These are phyloP conservation scores for Lasioglossum oenotherae DNA, from an alignment of 2,888 invertebrate genomes.

Conservation along the genomic window DNA sequence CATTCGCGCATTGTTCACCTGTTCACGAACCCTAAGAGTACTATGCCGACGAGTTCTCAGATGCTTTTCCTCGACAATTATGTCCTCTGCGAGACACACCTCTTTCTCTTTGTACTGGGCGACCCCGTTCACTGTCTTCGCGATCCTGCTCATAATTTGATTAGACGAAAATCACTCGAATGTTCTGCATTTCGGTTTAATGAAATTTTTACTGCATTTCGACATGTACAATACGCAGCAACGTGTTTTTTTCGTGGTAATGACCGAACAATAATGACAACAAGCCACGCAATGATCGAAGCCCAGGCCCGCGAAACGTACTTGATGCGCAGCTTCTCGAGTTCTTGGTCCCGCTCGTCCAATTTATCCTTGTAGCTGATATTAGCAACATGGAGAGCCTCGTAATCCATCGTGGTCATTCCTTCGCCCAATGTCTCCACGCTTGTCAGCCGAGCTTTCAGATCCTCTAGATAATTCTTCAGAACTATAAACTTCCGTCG, in stretches of 20 bases:
- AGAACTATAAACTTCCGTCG: conserved; percentile 67
- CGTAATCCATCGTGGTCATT: conserved; percentile 74
- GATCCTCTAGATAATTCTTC: conserved; percentile 62
- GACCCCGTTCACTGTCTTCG: conserved; percentile 57
- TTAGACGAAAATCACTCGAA: not conserved
- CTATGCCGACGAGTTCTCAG: conserved; percentile 45
- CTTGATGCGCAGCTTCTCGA: conserved; percentile 71
- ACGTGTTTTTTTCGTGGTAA: not conserved
- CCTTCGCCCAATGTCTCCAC: conserved; percentile 73
- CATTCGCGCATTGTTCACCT: conserved; percentile 54
- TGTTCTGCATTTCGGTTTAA: too few species aligned
- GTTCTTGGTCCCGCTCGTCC: conserved; percentile 72
- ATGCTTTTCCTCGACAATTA: conserved; percentile 50
- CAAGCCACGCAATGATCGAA: not conserved
- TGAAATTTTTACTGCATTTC: not conserved
- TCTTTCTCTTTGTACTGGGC: conserved; percentile 73
- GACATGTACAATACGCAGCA: too few species aligned
- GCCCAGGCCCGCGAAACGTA: conserved; percentile 27
- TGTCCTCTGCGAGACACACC: conserved; percentile 59
- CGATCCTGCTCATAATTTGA: conserved; percentile 59
- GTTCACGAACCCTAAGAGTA: conserved; percentile 45
- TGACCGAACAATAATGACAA: not conserved
- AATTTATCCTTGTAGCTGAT: conserved; percentile 67
- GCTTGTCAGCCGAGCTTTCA: conserved; percentile 48
- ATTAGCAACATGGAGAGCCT: conserved; percentile 63